Evolutionary conservation across 2,888 invertebrate species (phyloP).

Genomic region (Chironomus riparius): DNA sequence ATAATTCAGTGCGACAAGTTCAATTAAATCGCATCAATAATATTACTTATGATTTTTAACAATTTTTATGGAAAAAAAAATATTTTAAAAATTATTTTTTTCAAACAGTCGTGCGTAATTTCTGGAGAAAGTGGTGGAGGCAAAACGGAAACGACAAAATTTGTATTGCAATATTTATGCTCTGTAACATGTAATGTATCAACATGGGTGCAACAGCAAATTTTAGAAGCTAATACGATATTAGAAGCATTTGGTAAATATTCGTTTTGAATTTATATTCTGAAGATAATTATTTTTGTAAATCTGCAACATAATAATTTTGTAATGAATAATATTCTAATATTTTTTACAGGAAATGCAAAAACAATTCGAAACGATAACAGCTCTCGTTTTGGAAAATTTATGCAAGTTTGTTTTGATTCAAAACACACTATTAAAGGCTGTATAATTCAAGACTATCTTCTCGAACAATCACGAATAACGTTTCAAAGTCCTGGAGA

Average conservation of each 20-base stretch:
- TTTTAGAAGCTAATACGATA: constrained; percentile 86
- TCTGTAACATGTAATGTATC: constrained; percentile 74
- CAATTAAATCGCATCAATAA: no score
- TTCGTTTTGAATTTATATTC: no score
- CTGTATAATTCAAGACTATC: constrained; percentile 83
- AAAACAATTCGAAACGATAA: constrained; percentile 90
- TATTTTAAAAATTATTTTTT: background rate
- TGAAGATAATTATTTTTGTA: background rate
- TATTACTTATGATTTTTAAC: no score
- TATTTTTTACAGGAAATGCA: constrained; percentile 62
- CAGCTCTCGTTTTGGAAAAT: constrained; percentile 89
- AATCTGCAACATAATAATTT: constrained; percentile 12
- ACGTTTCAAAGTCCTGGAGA: constrained; percentile 82
- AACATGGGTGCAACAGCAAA: constrained; percentile 94
- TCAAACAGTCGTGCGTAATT: constrained; percentile 72
- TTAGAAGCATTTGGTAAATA: constrained; percentile 76
- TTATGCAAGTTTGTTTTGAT: constrained; percentile 89
- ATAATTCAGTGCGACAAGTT: no score
- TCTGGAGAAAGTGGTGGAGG: constrained; percentile 90
- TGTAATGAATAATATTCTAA: constrained; percentile 29
- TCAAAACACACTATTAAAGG: constrained; percentile 81
- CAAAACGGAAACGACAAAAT: constrained; percentile 87
- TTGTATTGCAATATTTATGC: constrained; percentile 84
- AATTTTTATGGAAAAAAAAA: background rate
- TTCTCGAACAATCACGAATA: constrained; percentile 81